Evolutionary conservation across 2,113 vertebrate genomes (phyloP), one percentile per base, ranked within the genome.

Genomic region (Brachionichthys hirsutus): DNA sequence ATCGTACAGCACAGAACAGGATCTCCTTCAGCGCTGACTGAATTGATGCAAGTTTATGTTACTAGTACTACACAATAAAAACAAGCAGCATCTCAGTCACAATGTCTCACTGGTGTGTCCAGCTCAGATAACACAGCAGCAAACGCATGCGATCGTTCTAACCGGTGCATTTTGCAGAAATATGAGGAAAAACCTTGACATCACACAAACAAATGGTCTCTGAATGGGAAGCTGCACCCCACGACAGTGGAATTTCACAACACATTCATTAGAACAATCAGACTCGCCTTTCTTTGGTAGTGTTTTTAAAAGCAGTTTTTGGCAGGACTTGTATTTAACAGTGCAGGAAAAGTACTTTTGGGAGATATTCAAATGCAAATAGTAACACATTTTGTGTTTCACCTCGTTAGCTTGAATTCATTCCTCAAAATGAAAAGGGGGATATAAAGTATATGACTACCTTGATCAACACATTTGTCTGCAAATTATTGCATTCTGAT

Each of bases 51-150:
- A 30, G 24, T 30, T 30, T 61, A 48, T 75, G 50, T 62, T 2
- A 64, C n/a, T 66, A 18, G 58, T 67, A 63, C 44, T 45, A 51
- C 57, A 69, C 61, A 85, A 64, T 81, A 83, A 87, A 46, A 84
- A 55, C 24, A 57, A 72, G 52, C 59, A 67, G 74, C 64, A 84
- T 75, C 45, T 66, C 22, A 80, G 24, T 58, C 14, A 7, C 15
- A 48, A 24, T 69, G 44, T 6, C 61, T 42, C 66, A 15, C 18
- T 66, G 12, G 51, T 51, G 42, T 76, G 19, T 52, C 43, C 3
- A 43, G 19, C n/a, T 16, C 12, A n/a, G 66, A 14, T 24, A 19
- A 41, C 3, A 13, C 18, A 12, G 9, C 46, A 13, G 42, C 6
- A 63, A 20, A 20, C 9, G 19, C 7, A 20, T 10, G 54, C 20